A percentile compares a stretch with the other conserved stretches of the same genome.
phyloP scores from a whole-genome alignment of 2,888 invertebrate genomes.

The Drosophila tanythrix region DNA sequence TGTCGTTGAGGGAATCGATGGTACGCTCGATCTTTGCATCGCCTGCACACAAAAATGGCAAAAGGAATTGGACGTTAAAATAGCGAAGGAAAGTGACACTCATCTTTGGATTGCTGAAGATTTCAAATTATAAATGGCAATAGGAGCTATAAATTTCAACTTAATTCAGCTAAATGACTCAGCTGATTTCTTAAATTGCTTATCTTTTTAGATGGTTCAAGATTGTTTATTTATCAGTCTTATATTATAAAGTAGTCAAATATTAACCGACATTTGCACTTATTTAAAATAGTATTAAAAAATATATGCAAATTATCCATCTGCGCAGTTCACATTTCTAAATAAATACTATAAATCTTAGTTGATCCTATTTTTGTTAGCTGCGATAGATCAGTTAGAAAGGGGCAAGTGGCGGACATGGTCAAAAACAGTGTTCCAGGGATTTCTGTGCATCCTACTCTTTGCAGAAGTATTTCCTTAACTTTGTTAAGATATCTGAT shows the following conservation, averaged over 20 bases:
- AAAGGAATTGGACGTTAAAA: neutral
- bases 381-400: neutral
- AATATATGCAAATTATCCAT: too few relatives aligned
- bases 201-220: neutral
- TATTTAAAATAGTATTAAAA: too few relatives aligned
- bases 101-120: neutral
- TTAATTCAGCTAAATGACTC: neutral
- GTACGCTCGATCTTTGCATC: constrained; percentile 86
- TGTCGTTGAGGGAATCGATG: constrained; percentile 89
- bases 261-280: too few relatives aligned
- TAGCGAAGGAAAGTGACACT: neutral
- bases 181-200: neutral
- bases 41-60: constrained; percentile 40
- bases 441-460: neutral
- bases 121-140: neutral
- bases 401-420: too few relatives aligned
- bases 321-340: too few relatives aligned
- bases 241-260: neutral
- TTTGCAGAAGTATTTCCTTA: neutral
- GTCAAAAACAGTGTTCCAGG: neutral
- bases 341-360: neutral
- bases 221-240: neutral
- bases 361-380: neutral
- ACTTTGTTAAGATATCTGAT: neutral
- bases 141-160: neutral